Conservation (phyloP, 2,888 invertebrate species). For the Teleogryllus oceanicus region DNA sequence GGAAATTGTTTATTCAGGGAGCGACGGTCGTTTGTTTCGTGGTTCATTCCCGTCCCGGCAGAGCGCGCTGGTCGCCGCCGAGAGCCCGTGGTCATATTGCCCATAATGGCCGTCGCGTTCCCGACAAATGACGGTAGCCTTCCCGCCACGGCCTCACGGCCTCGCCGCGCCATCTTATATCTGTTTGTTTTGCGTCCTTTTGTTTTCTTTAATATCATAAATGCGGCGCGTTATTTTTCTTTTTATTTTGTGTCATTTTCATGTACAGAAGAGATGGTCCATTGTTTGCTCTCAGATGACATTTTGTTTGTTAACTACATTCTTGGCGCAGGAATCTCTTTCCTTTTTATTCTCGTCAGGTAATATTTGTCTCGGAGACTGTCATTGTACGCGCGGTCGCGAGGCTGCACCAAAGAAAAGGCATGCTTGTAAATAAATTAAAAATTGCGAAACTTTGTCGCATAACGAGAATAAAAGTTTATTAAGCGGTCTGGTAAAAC, state of each 20-base stretch:
- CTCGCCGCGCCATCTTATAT: no score
- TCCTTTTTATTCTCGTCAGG: neutral
- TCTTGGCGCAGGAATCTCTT: neutral
- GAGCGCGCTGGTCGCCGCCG: no score
- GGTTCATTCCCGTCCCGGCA: neutral
- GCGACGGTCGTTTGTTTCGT: neutral
- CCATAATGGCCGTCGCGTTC: no score
- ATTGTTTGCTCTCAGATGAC: constrained; percentile 4
- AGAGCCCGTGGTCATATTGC: no score
- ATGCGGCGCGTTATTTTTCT: neutral
- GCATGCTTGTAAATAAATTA: neutral
- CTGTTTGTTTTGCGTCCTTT: neutral
- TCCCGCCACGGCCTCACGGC: no score
- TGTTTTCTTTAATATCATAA: neutral
- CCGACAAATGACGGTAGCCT: no score
- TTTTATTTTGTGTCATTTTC: neutral
- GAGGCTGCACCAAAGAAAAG: neutral
- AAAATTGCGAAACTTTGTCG: neutral
- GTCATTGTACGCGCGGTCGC: neutral
- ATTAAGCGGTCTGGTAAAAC: neutral
- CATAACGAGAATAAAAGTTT: neutral
- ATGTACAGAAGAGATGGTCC: neutral
- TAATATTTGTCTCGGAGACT: neutral
- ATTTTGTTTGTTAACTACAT: neutral
- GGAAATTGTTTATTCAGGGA: neutral